Base-by-base conservation (phyloP, 2,113 vertebrate genomes). In the Lophochroa leadbeateri region DNA sequence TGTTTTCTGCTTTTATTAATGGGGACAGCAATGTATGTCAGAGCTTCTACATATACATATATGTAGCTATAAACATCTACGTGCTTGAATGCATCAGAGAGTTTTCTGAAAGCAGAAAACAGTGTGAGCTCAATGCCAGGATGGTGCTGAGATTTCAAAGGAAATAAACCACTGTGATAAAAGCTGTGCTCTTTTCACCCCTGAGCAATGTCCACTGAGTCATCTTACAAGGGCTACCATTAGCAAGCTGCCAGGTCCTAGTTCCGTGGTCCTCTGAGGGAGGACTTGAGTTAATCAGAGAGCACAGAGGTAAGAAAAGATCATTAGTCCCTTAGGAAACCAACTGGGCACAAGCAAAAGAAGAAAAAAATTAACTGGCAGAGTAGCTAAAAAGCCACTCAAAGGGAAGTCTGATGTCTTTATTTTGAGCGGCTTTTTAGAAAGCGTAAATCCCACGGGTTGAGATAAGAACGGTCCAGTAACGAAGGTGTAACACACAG, bases 191-290 rank as follows among this genome's bases (percentile, higher is more conserved):
- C 53, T 72, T 85, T 60, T 74, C 65, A 83, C 24, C 55, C 23
- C 67, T 82, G 41, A 37, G 27, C 27, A 77, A 17, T 1, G 2
- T 55, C 55, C 64, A 70, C 0, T 0, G 64, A 19, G 19, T 79
- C 63, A 25, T 70, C 67, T 67, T 53, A 44, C 47, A 67, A 37
- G 14, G 18, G 14, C 37, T 46, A 79, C 58, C 60, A 88, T 47
- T 58, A 78, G 24, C 12, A 58, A 83, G 50, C 25, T 50, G 43
- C 68, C 37, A 37, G 31, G 37, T 82, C 68, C 37, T 50, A 39
- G 15, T 28, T 60, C 61, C 8, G 6, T 10, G 3, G 0, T 69
- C 31, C n/a, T 91, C 53, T 33, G 35, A 67, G 20, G 50, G 24
- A 78, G 7, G 35, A 67, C 27, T 55, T 33, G 35, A 93, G 33